A percentile compares a stretch with the other conserved stretches of the same genome.
These are phyloP conservation scores for Phaetusa simplex DNA, from an alignment of 2,113 vertebrate species.

Conservation along the genomic window DNA sequence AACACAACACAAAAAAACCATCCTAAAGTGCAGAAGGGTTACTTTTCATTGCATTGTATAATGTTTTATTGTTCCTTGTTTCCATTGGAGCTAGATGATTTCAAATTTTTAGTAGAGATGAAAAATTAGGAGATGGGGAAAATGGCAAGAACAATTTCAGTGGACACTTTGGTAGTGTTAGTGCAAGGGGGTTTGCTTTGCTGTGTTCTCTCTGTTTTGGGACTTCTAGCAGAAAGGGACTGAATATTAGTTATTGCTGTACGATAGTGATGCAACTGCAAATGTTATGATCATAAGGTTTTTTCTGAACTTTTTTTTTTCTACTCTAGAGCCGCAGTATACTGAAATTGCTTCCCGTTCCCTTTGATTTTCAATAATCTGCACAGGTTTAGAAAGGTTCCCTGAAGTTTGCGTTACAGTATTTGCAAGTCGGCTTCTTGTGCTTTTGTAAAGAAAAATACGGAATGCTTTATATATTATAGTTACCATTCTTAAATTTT, in stretches of 20 bases:
- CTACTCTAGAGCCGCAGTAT: background rate
- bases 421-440: background rate
- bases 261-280: background rate
- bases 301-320: background rate
- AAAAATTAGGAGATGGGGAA: background rate
- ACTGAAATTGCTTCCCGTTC: background rate
- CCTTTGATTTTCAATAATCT: background rate
- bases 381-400: background rate
- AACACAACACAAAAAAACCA: background rate
- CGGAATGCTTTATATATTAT: background rate
- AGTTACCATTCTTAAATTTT: constrained; percentile 19
- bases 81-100: background rate
- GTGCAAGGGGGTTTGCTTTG: background rate
- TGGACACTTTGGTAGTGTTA: background rate
- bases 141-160: background rate
- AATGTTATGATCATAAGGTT: accelerated
- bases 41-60: background rate
- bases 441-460: background rate
- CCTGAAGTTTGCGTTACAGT: background rate
- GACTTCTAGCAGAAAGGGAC: background rate
- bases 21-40: background rate
- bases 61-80: background rate
- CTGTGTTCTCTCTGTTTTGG: background rate
- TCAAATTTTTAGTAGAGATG: background rate
- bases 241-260: background rate